phyloP scores from a whole-genome alignment of 2,797 vertebrate genomes.

The Limosa lapponica region DNA sequence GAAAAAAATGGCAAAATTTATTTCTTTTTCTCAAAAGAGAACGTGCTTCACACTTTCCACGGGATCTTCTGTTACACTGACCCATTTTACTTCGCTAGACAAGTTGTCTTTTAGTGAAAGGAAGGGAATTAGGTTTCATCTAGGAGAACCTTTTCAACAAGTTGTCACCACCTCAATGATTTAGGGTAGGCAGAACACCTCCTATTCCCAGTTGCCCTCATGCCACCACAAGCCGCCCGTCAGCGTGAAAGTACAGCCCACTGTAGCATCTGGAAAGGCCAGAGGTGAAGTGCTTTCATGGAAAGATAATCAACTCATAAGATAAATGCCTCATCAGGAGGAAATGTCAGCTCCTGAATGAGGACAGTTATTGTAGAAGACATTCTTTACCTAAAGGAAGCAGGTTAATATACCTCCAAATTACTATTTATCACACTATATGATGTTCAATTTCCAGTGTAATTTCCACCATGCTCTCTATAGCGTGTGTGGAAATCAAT shows the following conservation, averaged over 20 bases:
- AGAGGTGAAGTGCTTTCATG: slow-evolving; percentile 66
- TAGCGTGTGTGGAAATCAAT: slow-evolving; percentile 59
- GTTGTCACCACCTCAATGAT: slow-evolving; percentile 21
- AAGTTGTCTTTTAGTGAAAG: not conserved
- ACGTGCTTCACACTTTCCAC: not conserved
- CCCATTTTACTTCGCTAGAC: not conserved
- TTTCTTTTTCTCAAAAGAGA: not conserved
- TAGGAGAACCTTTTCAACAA: slow-evolving; percentile 41
- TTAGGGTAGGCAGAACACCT: slow-evolving; percentile 53
- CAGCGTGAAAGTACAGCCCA: slow-evolving; percentile 33
- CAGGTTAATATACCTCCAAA: slow-evolving; percentile 71
- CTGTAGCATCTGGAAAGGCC: slow-evolving; percentile 65
- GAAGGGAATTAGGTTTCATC: slow-evolving; percentile 14
- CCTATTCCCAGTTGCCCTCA: not conserved
- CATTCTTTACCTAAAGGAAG: slow-evolving; percentile 72
- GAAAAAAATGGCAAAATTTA: not conserved
- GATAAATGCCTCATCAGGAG: slow-evolving; percentile 60
- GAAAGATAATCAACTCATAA: slow-evolving; percentile 65
- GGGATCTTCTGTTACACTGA: not conserved
- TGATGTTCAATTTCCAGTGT: slow-evolving; percentile 69
- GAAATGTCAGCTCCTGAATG: slow-evolving; percentile 66
- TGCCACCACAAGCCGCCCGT: slow-evolving; percentile 28
- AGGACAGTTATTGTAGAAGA: slow-evolving; percentile 63
- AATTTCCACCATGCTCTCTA: slow-evolving; percentile 64
- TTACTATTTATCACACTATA: slow-evolving; percentile 60